A percentile compares a stretch with the other conserved stretches of the same genome.
Evolutionary conservation across 2,797 vertebrate genomes (phyloP).

Genomic region (Danio jaintianensis): DNA sequence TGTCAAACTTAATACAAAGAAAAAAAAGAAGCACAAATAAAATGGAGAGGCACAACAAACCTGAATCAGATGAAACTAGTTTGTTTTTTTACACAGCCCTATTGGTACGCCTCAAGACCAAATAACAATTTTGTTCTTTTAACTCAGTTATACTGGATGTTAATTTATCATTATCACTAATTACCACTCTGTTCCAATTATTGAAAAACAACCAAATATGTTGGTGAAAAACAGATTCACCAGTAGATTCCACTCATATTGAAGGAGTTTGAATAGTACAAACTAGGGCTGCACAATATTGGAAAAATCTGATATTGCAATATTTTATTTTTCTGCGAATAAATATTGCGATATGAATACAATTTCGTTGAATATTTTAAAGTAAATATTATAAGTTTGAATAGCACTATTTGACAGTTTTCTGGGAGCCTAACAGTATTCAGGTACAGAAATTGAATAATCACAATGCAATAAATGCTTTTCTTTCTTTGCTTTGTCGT

Average conservation of each 20-base stretch:
- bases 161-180: conserved; percentile 1
- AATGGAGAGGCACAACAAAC: not conserved
- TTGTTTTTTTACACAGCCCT: not conserved
- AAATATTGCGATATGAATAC: too few species aligned
- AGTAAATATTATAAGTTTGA: too few species aligned
- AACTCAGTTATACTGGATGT: not conserved
- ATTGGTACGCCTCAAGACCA: not conserved
- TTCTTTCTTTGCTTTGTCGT: too few species aligned
- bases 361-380: too few species aligned
- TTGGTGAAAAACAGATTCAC: not conserved
- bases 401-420: too few species aligned
- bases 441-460: too few species aligned
- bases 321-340: too few species aligned
- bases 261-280: not conserved
- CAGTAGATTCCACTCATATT: not conserved
- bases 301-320: too few species aligned
- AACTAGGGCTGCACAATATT: too few species aligned
- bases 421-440: too few species aligned
- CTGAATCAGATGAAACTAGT: conserved; percentile 10
- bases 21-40: not conserved
- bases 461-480: too few species aligned
- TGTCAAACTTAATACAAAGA: conserved; percentile 19
- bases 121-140: not conserved
- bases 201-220: not conserved
- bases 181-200: not conserved